These are phyloP conservation scores for Deroptyus accipitrinus DNA, from an alignment of 2,113 vertebrate species.

Conservation along the genomic window DNA sequence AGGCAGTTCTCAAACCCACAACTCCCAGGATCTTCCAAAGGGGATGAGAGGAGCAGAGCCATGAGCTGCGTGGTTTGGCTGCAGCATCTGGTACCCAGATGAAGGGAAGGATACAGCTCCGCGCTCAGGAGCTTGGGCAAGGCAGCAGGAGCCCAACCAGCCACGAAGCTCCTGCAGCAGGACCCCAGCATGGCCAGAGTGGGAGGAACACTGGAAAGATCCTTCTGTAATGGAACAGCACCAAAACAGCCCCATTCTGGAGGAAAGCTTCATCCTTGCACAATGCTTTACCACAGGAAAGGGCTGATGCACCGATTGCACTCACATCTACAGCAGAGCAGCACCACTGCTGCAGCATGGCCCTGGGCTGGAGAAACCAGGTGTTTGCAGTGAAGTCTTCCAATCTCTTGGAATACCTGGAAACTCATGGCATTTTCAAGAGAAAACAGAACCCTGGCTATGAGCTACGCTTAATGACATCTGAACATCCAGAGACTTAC, in stretches of 20 bases:
- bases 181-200: rapidly evolving
- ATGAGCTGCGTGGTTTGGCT: not conserved
- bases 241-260: not conserved
- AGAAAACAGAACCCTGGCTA: not conserved
- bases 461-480: not conserved
- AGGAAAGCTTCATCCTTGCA: not conserved
- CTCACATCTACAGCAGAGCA: not conserved
- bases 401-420: not conserved
- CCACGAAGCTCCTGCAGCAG: rapidly evolving
- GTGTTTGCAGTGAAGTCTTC: not conserved
- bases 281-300: not conserved
- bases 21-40: not conserved
- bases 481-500: not conserved
- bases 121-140: not conserved
- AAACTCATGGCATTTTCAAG: not conserved
- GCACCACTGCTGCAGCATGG: not conserved
- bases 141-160: not conserved
- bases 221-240: not conserved
- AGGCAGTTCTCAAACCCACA: not conserved
- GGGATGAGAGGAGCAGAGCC: not conserved
- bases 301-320: not conserved
- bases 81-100: not conserved
- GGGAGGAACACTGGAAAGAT: not conserved
- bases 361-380: not conserved
- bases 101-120: not conserved